A percentile compares a stretch with the other conserved stretches of the same genome.
These are phyloP conservation scores for Tubulanus polymorphus DNA, from an alignment of 2,888 invertebrate genomes.

Conservation along the genomic window DNA sequence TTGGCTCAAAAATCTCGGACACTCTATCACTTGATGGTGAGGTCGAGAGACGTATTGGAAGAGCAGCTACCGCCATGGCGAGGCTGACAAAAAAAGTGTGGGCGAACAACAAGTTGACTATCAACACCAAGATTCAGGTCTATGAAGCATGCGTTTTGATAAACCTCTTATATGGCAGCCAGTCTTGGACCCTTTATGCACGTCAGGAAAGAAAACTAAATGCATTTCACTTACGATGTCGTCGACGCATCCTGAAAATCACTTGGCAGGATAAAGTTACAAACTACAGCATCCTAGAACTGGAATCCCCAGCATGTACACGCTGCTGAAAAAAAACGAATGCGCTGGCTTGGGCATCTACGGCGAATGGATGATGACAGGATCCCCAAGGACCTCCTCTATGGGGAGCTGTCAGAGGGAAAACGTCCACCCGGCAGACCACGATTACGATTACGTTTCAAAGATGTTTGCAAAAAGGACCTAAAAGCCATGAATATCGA, in stretches of 20 bases:
- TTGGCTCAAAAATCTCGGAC: slow-evolving; percentile 5
- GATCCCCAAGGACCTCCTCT: no score
- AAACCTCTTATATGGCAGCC: no score
- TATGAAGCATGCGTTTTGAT: neutral
- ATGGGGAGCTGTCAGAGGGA: no score
- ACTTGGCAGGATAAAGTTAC: neutral
- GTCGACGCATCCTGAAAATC: neutral
- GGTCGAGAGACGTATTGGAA: slow-evolving; percentile 9
- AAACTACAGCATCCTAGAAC: no score
- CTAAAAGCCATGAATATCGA: neutral
- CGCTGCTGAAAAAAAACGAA: neutral
- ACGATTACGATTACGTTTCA: no score
- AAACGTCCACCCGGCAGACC: no score
- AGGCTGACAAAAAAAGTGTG: slow-evolving; percentile 6
- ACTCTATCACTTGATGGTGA: slow-evolving; percentile 11
- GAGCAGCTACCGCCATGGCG: slow-evolving; percentile 4
- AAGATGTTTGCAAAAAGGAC: neutral
- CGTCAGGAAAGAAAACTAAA: no score
- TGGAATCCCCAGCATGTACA: no score
- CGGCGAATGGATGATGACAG: neutral
- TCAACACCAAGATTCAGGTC: no score
- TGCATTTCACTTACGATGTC: no score
- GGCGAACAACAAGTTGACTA: neutral
- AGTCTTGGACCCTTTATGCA: no score
- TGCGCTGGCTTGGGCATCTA: neutral